These are phyloP conservation scores for Chloropsis cyanopogon DNA, from an alignment of 2,113 vertebrate genomes.

Conservation along the genomic window DNA sequence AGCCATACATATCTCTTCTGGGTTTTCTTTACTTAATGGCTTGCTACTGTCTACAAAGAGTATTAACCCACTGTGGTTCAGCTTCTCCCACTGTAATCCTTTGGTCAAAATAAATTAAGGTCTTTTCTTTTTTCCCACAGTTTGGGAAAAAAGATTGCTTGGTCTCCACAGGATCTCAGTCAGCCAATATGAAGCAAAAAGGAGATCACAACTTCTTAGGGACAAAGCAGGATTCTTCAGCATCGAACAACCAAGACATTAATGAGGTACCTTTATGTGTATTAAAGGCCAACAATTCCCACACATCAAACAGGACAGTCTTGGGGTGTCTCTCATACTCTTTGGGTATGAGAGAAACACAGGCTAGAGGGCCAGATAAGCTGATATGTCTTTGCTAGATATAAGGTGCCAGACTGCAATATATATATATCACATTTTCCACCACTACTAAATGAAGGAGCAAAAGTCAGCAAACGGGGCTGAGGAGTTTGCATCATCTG, in stretches of 20 bases:
- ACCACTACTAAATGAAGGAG: background rate
- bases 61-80: background rate
- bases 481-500: background rate
- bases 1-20: background rate
- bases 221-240: background rate
- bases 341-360: background rate
- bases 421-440: background rate
- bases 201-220: background rate
- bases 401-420: background rate
- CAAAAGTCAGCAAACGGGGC: background rate
- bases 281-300: background rate
- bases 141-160: background rate
- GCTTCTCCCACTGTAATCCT: background rate
- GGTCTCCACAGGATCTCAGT: background rate
- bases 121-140: background rate
- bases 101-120: background rate
- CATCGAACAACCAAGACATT: background rate
- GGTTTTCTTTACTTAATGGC: background rate
- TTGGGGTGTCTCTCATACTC: background rate
- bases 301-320: background rate
- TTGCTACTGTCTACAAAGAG: background rate
- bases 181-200: background rate
- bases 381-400: background rate
- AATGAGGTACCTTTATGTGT: background rate
- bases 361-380: background rate